Base-by-base conservation (phyloP, 2,888 invertebrate species). In the Galeruca laticollis region DNA sequence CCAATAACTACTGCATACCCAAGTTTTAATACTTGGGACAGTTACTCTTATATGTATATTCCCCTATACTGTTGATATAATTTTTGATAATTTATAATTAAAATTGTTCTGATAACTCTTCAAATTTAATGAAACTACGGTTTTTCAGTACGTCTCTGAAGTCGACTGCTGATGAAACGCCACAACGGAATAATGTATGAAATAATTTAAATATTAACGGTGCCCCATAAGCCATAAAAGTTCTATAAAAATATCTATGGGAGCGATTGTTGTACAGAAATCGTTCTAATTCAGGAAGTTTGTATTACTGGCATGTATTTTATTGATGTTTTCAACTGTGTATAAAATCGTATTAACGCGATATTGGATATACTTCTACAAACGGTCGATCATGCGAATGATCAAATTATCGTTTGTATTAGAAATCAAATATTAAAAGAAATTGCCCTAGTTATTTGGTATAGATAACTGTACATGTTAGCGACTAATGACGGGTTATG, bases 141-240 rank as follows among this genome's bases (percentile, higher is more conserved):
- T 13, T 43, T 43, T 4, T 20, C 4, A 35, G 10, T 31, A 31
- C 35, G 35, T 4, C 35, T 5, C 35, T 57, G 35, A 1, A n/a
- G 9, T 80, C 81, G 82, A 79, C 78, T 76, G 78, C 77, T 74
- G 76, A 78, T 75, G 76, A 78, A 79, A 79, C 77, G 75, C 76
- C 73, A 71, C 75, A 78, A 75, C 78, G 77, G 81, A 82, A 83
- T 81, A 79, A 81, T 80, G 79, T 79, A 82, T 80, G 77, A 70
- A 78, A 76, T 76, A 77, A 81, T 82, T 82, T 81, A 81, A 83
- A 83, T 83, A 82, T 82, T 83, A 80, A 80, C 78, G 78, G 79
- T 75, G 74, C 71, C 68, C 73, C 64, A 72, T 75, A 73, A 26
- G 57, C 74, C 75, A 77, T 78, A 77, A 77, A 78, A 74, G 54